Conservation (phyloP, 2,797 vertebrate genomes). For the Enteromius thamalakanensis region DNA sequence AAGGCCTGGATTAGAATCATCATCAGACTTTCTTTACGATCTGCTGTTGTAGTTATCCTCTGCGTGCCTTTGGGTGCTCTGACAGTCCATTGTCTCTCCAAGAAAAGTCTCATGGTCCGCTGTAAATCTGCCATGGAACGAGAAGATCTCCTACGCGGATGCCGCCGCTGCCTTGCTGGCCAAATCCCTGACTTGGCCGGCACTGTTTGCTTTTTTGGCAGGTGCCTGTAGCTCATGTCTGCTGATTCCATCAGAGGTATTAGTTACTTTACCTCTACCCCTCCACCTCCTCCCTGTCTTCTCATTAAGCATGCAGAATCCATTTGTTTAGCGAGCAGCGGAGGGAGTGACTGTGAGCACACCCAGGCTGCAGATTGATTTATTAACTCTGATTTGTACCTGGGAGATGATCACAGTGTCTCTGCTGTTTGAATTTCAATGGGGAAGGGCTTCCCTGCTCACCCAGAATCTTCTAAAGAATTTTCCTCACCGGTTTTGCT, state of each 20-base stretch:
- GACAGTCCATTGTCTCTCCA: conserved; percentile 61
- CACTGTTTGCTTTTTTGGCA: conserved; percentile 60
- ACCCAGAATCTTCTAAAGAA: neutral
- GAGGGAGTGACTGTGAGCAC: conserved; percentile 64
- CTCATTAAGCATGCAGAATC: conserved; percentile 76
- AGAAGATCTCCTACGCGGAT: conserved; percentile 64
- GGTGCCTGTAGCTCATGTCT: conserved; percentile 64
- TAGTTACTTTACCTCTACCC: conserved; percentile 62
- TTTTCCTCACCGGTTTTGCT: neutral
- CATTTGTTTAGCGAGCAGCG: conserved; percentile 74
- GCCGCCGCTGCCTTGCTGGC: conserved; percentile 49
- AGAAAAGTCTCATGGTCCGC: conserved; percentile 39
- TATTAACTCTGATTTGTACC: conserved; percentile 72
- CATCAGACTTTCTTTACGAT: conserved; percentile 43
- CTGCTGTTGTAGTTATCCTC: conserved; percentile 56
- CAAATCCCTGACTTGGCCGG: conserved; percentile 63
- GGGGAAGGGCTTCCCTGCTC: conserved; percentile 38
- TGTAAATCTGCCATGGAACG: conserved; percentile 67
- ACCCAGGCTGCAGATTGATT: conserved; percentile 70
- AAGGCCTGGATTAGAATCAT: conserved; percentile 30
- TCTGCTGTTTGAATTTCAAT: conserved; percentile 66
- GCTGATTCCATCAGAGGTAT: conserved; percentile 74
- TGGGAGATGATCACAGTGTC: conserved; percentile 65
- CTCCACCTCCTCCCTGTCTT: conserved; percentile 37
- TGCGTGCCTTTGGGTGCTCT: conserved; percentile 54